phyloP scores from a whole-genome alignment of 2,888 invertebrate species.

The Anodontia alba region DNA sequence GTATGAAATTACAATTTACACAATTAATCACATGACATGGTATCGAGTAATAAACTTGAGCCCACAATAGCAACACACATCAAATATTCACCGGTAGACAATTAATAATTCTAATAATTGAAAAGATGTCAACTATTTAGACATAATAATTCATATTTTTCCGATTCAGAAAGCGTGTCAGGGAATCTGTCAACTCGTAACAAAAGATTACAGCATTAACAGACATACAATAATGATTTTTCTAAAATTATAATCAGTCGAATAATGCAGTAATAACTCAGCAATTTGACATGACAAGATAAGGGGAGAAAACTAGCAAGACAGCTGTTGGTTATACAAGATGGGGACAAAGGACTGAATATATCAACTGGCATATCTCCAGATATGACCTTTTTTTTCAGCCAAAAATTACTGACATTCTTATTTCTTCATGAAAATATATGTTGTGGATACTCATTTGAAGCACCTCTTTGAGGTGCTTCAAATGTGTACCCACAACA shows the following conservation, averaged over 20 bases:
- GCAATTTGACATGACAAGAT: slow-evolving; percentile 32
- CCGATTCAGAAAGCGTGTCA: slow-evolving; percentile 36
- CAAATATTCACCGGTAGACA: slow-evolving; percentile 44
- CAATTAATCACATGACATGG: slow-evolving; percentile 10
- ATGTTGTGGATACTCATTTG: too few species aligned
- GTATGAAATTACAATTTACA: slow-evolving; percentile 1
- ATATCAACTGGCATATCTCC: not conserved
- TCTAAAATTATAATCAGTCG: slow-evolving; percentile 20
- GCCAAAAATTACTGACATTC: too few species aligned
- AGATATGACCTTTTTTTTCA: too few species aligned
- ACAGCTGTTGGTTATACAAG: slow-evolving; percentile 5
- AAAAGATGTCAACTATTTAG: slow-evolving; percentile 51
- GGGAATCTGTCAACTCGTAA: slow-evolving; percentile 25
- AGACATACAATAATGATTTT: slow-evolving; percentile 27
- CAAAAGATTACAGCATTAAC: slow-evolving; percentile 47
- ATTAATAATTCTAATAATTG: slow-evolving; percentile 42
- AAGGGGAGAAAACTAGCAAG: slow-evolving; percentile 26
- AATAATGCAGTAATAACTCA: slow-evolving; percentile 40
- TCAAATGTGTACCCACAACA: too few species aligned
- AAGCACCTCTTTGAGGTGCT: too few species aligned
- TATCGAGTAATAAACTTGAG: slow-evolving; percentile 8
- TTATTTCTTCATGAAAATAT: too few species aligned
- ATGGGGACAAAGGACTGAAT: not conserved
- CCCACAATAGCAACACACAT: slow-evolving; percentile 20
- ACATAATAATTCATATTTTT: slow-evolving; percentile 51